phyloP scores from a whole-genome alignment of 2,113 vertebrate genomes.

The Bujurquina vittata region DNA sequence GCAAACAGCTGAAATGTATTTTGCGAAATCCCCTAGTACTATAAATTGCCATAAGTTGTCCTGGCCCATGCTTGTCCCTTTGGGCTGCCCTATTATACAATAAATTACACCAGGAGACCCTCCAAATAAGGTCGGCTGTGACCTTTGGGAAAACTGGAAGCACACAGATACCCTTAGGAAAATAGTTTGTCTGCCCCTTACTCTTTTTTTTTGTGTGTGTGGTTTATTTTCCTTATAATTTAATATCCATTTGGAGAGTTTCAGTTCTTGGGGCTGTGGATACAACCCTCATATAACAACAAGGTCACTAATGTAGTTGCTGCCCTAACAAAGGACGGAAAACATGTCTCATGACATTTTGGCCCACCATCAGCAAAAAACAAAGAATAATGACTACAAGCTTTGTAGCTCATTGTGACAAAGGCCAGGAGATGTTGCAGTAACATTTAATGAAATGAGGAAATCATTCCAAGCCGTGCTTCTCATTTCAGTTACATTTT shows the following conservation, averaged over 20 bases:
- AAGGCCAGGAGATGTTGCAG: constrained; percentile 25
- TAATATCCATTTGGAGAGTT: constrained; percentile 41
- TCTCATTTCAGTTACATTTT: neutral
- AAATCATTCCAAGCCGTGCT: neutral
- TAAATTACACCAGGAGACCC: neutral
- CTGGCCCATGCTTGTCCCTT: neutral
- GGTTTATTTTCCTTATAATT: constrained; percentile 42
- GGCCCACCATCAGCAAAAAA: constrained; percentile 14
- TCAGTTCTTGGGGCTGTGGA: constrained; percentile 10
- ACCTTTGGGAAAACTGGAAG: constrained; percentile 46
- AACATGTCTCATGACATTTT: constrained; percentile 52
- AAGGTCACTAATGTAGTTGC: constrained; percentile 36
- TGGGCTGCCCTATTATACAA: neutral
- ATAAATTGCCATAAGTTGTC: constrained; percentile 16
- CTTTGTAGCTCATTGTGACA: constrained; percentile 17
- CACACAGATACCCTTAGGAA: constrained; percentile 8
- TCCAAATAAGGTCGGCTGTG: constrained; percentile 27
- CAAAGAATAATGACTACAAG: constrained; percentile 39
- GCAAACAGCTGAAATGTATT: constrained; percentile 35
- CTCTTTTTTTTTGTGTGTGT: constrained; percentile 2
- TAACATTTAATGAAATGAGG: constrained; percentile 28
- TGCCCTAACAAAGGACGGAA: constrained; percentile 8
- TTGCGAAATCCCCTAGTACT: constrained; percentile 4
- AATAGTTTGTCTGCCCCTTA: constrained; percentile 26
- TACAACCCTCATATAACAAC: neutral